A percentile compares a stretch with the other conserved stretches of the same genome.
Conservation (phyloP, 37 sponge, comb jelly and placozoan species). For the Chondrosia reniformis region DNA sequence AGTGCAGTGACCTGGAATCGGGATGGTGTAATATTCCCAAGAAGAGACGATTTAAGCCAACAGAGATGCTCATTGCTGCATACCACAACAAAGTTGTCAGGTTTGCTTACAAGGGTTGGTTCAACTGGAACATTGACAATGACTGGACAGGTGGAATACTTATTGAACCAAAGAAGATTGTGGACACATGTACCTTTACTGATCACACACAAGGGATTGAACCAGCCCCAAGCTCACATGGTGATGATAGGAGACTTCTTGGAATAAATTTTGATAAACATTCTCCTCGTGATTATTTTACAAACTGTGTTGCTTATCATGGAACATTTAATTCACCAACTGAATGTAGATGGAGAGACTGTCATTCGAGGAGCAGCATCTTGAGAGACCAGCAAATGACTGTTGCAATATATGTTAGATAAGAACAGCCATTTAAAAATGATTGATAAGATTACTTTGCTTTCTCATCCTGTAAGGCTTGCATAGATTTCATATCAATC, state of each 20-base stretch:
- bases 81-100: constrained; percentile 1
- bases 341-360: constrained; percentile 6
- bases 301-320: neutral
- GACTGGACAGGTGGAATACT: constrained; percentile 26
- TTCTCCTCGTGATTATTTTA: neutral
- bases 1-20: neutral
- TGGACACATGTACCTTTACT: constrained; percentile 10
- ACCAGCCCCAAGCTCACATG: constrained; percentile 21
- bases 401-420: neutral
- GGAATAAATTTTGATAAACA: constrained; percentile 28
- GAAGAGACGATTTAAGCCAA: constrained; percentile 19
- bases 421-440: too few relatives aligned
- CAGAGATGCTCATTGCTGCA: constrained; percentile 28
- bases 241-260: neutral
- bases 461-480: too few relatives aligned
- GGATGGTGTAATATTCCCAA: constrained; percentile 34
- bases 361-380: neutral
- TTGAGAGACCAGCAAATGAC: neutral
- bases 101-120: constrained; percentile 28
- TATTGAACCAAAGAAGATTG: constrained; percentile 17
- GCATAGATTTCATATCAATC: too few relatives aligned
- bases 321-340: neutral
- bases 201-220: neutral
- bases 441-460: too few relatives aligned
- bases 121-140: constrained; percentile 29